A percentile compares a stretch with the other conserved stretches of the same genome.
Conservation (phyloP, 2,888 invertebrate genomes). For the Cataglyphis rosenhaueri region DNA sequence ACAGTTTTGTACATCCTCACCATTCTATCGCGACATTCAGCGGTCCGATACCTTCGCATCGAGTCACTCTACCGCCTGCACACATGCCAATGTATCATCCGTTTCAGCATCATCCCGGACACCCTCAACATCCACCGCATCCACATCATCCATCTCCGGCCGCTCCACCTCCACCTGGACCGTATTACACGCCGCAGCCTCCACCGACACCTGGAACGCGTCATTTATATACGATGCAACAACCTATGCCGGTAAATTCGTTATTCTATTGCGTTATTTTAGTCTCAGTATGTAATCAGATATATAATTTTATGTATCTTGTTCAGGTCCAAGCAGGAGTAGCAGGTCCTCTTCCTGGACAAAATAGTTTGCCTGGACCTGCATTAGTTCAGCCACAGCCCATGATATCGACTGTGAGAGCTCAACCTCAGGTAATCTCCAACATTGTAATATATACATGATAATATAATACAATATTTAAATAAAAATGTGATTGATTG, state of each 20-base stretch:
- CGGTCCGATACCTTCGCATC: conserved; percentile 86
- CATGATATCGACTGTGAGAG: conserved; percentile 83
- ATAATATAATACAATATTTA: background rate
- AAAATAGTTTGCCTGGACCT: conserved; percentile 82
- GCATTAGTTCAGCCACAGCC: conserved; percentile 82
- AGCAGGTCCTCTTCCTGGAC: conserved; percentile 81
- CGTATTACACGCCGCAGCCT: conserved; percentile 83
- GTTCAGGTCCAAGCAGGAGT: conserved; percentile 82
- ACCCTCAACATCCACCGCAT: conserved; percentile 84
- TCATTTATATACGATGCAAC: conserved; percentile 84
- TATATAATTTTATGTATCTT: conserved; percentile 34
- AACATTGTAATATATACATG: background rate
- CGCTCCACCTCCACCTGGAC: conserved; percentile 87
- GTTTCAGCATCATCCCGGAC: conserved; percentile 81
- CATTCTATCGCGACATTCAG: conserved; percentile 86
- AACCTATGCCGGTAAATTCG: conserved; percentile 82
- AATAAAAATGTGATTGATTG: background rate
- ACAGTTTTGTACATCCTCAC: conserved; percentile 90
- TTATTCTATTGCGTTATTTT: conserved; percentile 59
- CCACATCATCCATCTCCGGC: conserved; percentile 83
- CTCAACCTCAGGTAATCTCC: conserved; percentile 81
- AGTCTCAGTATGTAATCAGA: background rate
- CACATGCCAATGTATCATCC: conserved; percentile 87
- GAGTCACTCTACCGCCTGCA: conserved; percentile 86
- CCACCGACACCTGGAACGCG: conserved; percentile 83